Evolutionary conservation across 1,140 invertebrate genomes (phyloP).

Genomic region (Wiebesia pumilae): DNA sequence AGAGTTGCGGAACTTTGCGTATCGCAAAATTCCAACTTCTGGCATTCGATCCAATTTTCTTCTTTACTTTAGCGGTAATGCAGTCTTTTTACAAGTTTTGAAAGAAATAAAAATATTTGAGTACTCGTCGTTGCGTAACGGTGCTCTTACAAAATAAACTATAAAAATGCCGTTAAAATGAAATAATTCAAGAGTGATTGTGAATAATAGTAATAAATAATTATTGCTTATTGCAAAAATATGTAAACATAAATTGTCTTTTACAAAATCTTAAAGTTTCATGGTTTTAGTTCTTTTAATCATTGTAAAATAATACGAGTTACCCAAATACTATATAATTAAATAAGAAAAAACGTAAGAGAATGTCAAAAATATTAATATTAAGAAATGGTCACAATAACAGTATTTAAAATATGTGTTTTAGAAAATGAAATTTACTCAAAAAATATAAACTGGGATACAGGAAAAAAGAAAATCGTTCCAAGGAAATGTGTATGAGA

Average conservation of each 20-base stretch:
- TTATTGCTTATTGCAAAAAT: not conserved
- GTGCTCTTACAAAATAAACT: not conserved
- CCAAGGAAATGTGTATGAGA: conserved; percentile 32
- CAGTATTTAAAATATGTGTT: not conserved
- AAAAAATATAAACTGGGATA: too few species aligned
- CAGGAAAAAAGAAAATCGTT: not conserved
- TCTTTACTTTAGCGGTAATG: not conserved
- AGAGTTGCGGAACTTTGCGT: not conserved
- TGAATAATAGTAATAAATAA: not conserved
- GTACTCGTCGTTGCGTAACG: not conserved
- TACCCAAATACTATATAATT: too few species aligned
- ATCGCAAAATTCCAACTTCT: not conserved
- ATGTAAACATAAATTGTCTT: too few species aligned
- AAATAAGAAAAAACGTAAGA: too few species aligned
- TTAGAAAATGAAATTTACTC: not conserved
- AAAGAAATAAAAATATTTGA: not conserved
- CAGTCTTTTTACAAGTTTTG: not conserved
- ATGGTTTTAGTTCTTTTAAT: too few species aligned
- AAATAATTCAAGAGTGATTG: not conserved
- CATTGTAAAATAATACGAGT: too few species aligned
- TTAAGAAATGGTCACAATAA: not conserved
- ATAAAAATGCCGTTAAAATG: not conserved
- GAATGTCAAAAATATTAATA: too few species aligned
- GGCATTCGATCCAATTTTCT: not conserved
- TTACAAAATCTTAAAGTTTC: too few species aligned